Evolutionary conservation across 2,888 invertebrate genomes (phyloP), one percentile per base, ranked within the genome.

Genomic region (Leptogaster cylindrica): DNA sequence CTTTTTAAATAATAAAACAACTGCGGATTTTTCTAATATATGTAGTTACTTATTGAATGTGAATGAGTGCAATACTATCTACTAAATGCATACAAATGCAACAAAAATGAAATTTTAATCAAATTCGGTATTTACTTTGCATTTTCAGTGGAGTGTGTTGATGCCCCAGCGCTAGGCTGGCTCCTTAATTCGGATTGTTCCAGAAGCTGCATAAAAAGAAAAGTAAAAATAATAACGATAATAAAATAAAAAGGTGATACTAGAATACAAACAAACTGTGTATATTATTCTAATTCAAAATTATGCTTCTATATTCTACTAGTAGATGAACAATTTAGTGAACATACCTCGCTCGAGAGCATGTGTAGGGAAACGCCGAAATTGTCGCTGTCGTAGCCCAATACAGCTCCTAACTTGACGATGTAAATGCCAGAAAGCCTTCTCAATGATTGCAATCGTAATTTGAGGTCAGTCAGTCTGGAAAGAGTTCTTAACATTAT

Each of bases 371-470:
- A 81, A 33, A 84, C 82, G 69, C 82, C 83, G 39, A 83, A 77
- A 68, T 88, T 87, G 68, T 84, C 85, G n/a, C 88, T 86, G 73
- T 88, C 86, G 68, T 86, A 82, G 67, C 92, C 90, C 3, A 93
- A 85, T 1, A 90, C 90, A 0, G 90, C 88, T 70, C 91, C 92
- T 72, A 93, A 82, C 82, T 91, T 91, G 68, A 92, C 84, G 41
- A 91, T 88, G 80, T 94, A 93, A 75, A 92, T 89, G 70, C 89
- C 89, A 28, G 92, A 92, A 71, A 95, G 85, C 77, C 92, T 87
- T 75, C 92, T 88, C 67, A 95, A 84, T 3, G 92, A 90, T 78
- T 92, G 91, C 68, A 95, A 83, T 58, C 92, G 87, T 66, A 92
- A 85, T 2, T 92, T 85, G 44, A 95, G 84, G 78, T 92, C 91